Conservation (phyloP, 2,797 vertebrate genomes). For the Eutrigla gurnardus region DNA sequence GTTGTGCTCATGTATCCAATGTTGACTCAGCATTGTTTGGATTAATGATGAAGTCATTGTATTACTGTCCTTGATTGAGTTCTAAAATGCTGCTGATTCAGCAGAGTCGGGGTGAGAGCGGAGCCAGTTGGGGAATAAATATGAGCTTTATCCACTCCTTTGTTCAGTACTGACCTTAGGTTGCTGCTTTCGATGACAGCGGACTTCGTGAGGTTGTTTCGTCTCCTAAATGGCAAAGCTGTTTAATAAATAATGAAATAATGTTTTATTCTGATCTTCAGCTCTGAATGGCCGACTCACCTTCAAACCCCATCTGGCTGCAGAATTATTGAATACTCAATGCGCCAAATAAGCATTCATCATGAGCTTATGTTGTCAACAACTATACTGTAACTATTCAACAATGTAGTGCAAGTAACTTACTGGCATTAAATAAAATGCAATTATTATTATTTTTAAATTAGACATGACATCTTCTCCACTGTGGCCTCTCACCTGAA, state of each 20-base stretch:
- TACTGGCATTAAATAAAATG: slow-evolving; percentile 20
- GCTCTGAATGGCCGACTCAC: slow-evolving; percentile 17
- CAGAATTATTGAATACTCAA: not conserved
- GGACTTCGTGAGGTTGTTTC: slow-evolving; percentile 8
- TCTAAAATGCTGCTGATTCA: slow-evolving; percentile 63
- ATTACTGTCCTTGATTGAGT: slow-evolving; percentile 69
- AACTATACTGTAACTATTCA: slow-evolving; percentile 10
- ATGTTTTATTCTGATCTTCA: slow-evolving; percentile 1
- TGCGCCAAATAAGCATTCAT: not conserved
- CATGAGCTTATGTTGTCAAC: slow-evolving; percentile 6
- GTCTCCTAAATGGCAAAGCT: slow-evolving; percentile 15
- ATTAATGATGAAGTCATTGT: slow-evolving; percentile 52
- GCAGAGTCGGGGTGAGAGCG: slow-evolving; percentile 48
- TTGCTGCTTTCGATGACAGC: slow-evolving; percentile 4
- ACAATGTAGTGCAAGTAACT: not conserved
- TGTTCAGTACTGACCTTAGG: slow-evolving; percentile 39
- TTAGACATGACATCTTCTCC: not conserved
- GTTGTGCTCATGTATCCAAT: slow-evolving; percentile 12
- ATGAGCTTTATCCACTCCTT: slow-evolving; percentile 27
- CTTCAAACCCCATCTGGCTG: slow-evolving; percentile 16
- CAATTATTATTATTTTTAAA: not conserved
- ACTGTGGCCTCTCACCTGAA: not conserved
- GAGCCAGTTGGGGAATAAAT: slow-evolving; percentile 49
- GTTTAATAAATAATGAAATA: slow-evolving; percentile 11
- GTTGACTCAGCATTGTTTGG: slow-evolving; percentile 34